Evolutionary conservation across 2,888 invertebrate species (phyloP), one percentile per base, ranked within the genome.

Genomic region (Euspilapteryx auroguttella): DNA sequence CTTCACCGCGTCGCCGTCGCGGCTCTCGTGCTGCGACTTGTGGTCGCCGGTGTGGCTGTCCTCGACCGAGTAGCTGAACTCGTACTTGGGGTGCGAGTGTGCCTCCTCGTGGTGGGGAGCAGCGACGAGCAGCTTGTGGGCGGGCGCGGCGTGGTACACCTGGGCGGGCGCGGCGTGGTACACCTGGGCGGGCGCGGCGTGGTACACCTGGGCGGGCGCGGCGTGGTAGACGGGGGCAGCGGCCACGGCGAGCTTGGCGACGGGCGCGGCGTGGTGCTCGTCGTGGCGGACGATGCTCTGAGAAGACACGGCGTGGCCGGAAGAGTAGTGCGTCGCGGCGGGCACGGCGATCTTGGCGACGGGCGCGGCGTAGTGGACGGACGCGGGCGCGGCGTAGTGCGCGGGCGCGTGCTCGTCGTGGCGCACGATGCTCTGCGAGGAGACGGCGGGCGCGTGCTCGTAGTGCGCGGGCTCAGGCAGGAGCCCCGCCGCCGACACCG

Each of bases 31-130:
- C 42, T 62, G 62, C 32, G 48, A 47, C 44, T 65, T 63, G 41
- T 55, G 47, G 46, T 71, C 71, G 13, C 66, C 65, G 37, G 68
- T 64, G 43, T 64, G 59, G 20, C 50, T 50, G 41, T 71, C 69
- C 34, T 57, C 47, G 3, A 71, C 65, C 26, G 62, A 62, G 41
- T 71, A 69, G 35, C 49, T 54, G 47, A 55, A 64, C 37, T 54
- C 43, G 37, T 48, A 50, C 33, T 45, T 44, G 12, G 48, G 47
- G 34, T 48, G 37, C 5, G 42, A 36, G 42, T 42, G 29, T 9
- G 30, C 28, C 3, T 33, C 33, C 24, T 33, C 33, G 15, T 30
- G 33, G 25, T 30, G 30, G 8, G 29, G 30, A 21, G 29, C 13
- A 9, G 47, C 31, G 26, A 45, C n/a, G n/a, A n/a, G n/a, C n/a